Base-by-base conservation (phyloP, 1,140 invertebrate genomes). In the Proales similis region DNA sequence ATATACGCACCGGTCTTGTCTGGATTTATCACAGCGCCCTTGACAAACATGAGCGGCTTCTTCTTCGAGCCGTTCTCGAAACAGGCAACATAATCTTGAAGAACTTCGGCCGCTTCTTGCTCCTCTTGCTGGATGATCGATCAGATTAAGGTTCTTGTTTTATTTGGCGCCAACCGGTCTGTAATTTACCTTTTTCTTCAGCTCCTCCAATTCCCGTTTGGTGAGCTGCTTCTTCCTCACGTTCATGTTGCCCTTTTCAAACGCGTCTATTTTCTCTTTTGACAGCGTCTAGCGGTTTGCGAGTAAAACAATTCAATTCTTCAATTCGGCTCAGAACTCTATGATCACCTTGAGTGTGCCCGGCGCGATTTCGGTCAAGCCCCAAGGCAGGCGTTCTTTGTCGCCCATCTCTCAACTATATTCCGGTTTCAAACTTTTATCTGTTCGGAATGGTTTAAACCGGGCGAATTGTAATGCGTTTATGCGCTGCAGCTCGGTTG, bases 1-100 rank as follows among this genome's bases (percentile, higher is more conserved):
- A 65, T 65, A 20, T 5, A 48, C 12, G 48, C 32, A 64, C 29
- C n/a, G 38, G n/a, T 60, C 24, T 63, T 63, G 17, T 45, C 42
- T 29, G 90, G 87, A 84, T 95, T 90, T 69, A 95, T 94, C 2
- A 88, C 89, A 43, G 89, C 90, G 45, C 90, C 92, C 75, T 94
- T 93, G 0, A 97, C 86, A 89, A 92, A 97, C 53, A 92, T 84
- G 79, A 94, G 94, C 20, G 82, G 85, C 24, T 68, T 68, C 70
- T 11, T 67, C 65, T 66, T 86, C 86, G 2, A 86, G 5, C 83
- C 81, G 65, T 94, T 88, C 81, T 93, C 88, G 79, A 97, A 97
- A 11, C 90, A 91, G 61, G 90, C 89, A 19, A 95, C 87, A 82
- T 95, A 96, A 75, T 95, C 90, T 81, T 94, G 85, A 77, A 92